phyloP scores from a whole-genome alignment of 2,797 vertebrate species.

The Danio tinwini region DNA sequence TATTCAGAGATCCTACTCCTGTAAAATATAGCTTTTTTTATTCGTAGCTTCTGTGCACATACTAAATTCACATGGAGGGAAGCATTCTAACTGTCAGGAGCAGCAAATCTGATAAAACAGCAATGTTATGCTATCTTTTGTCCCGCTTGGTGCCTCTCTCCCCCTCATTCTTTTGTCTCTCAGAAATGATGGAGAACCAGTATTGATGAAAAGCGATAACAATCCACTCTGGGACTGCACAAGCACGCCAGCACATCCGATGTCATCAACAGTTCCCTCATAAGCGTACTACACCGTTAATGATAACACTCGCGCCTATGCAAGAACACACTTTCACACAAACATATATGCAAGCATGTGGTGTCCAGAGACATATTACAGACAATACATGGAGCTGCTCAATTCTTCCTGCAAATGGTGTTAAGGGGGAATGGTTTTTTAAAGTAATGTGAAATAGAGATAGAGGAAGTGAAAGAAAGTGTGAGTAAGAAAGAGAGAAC shows the following conservation, averaged over 20 bases:
- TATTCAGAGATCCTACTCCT: too few species aligned
- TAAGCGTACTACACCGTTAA: constrained; percentile 44
- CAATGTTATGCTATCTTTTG: constrained; percentile 1
- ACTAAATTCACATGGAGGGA: constrained; percentile 21
- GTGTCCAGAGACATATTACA: constrained; percentile 48
- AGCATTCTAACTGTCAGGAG: constrained; percentile 47
- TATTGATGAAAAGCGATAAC: constrained; percentile 58
- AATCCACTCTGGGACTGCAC: constrained; percentile 48
- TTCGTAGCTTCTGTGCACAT: background rate
- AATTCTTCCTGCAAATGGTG: constrained; percentile 9
- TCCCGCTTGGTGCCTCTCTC: background rate
- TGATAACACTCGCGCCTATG: constrained; percentile 11
- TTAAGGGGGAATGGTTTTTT: constrained; percentile 41
- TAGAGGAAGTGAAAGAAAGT: constrained; percentile 16
- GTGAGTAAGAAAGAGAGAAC: constrained; percentile 38
- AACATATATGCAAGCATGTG: constrained; percentile 34
- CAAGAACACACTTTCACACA: background rate
- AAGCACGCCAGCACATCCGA: constrained; percentile 47
- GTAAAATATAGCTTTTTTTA: background rate
- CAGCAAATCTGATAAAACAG: constrained; percentile 33
- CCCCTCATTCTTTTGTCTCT: constrained; percentile 34
- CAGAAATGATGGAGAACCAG: constrained; percentile 61
- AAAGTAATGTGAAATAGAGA: constrained; percentile 34
- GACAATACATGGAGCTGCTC: constrained; percentile 18
- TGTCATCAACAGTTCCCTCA: constrained; percentile 43